Evolutionary conservation across 2,113 vertebrate genomes (phyloP), one percentile per base, ranked within the genome.

Genomic region (Neogale vison): DNA sequence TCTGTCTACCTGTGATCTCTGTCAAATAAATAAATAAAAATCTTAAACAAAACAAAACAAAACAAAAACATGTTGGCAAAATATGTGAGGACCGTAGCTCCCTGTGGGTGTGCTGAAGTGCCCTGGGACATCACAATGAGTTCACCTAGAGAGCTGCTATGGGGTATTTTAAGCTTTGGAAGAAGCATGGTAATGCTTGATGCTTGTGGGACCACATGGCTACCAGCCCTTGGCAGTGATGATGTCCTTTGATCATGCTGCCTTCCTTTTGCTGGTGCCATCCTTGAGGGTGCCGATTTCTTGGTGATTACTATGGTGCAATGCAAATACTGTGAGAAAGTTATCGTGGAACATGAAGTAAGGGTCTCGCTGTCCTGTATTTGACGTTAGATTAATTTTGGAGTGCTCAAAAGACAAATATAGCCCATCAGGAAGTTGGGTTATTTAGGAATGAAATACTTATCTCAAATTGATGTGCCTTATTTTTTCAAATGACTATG

Each of bases 81-180:
- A 29, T 72, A 1, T n/a, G 3, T 39, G 31, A 79, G 20, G 14
- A 20, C 11, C 3, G 0, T 55, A n/a, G 24, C 39, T 63, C 24
- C 10, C 21, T 13, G 2, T 21, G 26, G 3, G n/a, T 17, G 0
- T 47, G 29, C 13, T 29, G 0, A 5, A 5, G 1, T 61, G 1
- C 42, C 6, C 17, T 1, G 17, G 90, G 39, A 1, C 4, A 3
- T 59, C 21, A 17, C 3, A 1, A 15, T 59, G 50, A 23, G 6
- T 52, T 69, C 36, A 42, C 36, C 20, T 6, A 21, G 24, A 59
- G 77, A 55, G 26, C 18, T 10, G 29, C 57, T 72, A 1, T 23
- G 18, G 55, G 24, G 0, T 14, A 10, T 39, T 86, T 20, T 14
- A 15, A 42, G 12, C 20, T 50, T 86, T 83, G 29, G 63, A 45